phyloP scores from a whole-genome alignment of 2,113 vertebrate species.

The Semnornis frantzii region DNA sequence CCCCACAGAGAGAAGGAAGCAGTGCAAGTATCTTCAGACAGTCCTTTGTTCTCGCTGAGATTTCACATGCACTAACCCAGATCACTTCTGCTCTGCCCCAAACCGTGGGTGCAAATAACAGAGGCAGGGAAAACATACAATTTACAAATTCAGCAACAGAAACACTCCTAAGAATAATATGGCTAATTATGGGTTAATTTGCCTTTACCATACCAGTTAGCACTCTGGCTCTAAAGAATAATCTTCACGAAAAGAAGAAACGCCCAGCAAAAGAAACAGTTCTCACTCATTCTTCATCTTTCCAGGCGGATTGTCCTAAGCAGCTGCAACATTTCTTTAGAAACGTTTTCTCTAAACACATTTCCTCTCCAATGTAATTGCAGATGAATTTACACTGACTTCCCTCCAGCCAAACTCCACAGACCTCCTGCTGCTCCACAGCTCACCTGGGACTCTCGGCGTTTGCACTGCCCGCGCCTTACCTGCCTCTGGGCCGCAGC shows the following conservation, averaged over 20 bases:
- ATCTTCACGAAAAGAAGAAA: neutral
- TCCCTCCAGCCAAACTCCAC: neutral
- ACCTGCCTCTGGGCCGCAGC: conserved; percentile 88
- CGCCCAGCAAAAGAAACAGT: neutral
- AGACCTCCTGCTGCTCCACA: neutral
- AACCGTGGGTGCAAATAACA: neutral
- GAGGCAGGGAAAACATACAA: neutral
- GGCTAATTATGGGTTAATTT: neutral
- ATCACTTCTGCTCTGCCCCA: neutral
- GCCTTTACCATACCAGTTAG: neutral
- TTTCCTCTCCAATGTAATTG: neutral
- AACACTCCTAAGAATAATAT: neutral
- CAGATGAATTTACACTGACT: neutral
- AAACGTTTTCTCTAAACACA: neutral
- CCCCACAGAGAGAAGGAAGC: conserved; percentile 23
- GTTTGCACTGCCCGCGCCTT: neutral
- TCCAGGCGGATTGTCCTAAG: neutral
- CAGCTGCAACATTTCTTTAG: neutral
- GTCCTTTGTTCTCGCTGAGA: neutral
- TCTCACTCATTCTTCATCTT: neutral
- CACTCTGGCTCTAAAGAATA: neutral
- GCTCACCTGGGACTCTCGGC: neutral
- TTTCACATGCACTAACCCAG: neutral
- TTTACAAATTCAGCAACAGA: neutral
- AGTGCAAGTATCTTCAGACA: neutral